Percentiles rank a stretch among this genome's conserved stretches.
phyloP scores from a whole-genome alignment of 53 echinoderm and acorn worm genomes.

The Apostichopus leukothele region DNA sequence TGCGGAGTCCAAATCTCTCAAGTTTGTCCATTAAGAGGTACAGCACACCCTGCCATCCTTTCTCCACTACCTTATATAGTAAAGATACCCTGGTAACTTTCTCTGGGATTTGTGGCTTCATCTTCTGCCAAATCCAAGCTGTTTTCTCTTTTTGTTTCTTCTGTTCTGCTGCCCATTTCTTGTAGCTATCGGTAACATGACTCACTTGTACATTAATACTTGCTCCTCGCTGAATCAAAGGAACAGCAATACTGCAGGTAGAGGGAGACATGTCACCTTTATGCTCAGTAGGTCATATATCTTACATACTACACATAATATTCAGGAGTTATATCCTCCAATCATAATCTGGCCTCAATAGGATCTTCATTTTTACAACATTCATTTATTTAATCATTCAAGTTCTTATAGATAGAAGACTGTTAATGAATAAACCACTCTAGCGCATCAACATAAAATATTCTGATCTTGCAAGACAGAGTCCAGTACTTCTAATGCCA shows the following conservation, averaged over 20 bases:
- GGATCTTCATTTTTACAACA: not conserved
- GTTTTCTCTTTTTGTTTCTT: constrained; percentile 42
- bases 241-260: constrained; percentile 2
- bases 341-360: too few relatives aligned
- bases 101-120: constrained; percentile 53
- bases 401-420: too few relatives aligned
- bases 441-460: too few relatives aligned
- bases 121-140: constrained; percentile 71
- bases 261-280: not conserved
- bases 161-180: constrained; percentile 51
- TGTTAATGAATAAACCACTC: too few relatives aligned
- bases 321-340: too few relatives aligned
- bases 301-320: not conserved
- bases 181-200: not conserved
- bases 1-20: constrained; percentile 57
- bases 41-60: constrained; percentile 88
- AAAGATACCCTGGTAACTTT: constrained; percentile 48
- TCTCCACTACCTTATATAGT: constrained; percentile 70
- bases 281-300: not conserved
- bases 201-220: constrained; percentile 23
- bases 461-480: too few relatives aligned
- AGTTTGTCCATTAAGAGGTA: constrained; percentile 87
- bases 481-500: too few relatives aligned
- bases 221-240: constrained; percentile 36
- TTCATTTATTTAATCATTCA: not conserved